These are phyloP conservation scores for Phania funesta DNA, from an alignment of 2,888 invertebrate species.

Conservation along the genomic window DNA sequence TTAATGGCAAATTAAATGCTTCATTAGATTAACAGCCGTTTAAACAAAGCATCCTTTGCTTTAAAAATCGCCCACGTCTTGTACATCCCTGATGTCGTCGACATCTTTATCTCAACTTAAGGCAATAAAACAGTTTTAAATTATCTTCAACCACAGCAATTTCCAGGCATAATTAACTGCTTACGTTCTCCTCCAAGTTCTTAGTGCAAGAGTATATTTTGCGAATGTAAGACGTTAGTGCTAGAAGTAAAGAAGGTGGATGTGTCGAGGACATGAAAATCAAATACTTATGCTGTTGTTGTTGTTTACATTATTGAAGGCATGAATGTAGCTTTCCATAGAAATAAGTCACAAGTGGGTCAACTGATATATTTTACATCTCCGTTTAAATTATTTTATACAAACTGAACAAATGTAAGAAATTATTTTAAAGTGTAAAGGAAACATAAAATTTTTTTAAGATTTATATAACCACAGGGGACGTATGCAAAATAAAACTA, in stretches of 20 bases:
- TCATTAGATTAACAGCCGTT: neutral
- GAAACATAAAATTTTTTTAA: too few species aligned
- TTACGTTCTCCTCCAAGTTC: conserved; percentile 22
- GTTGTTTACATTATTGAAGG: neutral
- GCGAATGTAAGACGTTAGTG: neutral
- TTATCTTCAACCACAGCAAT: conserved; percentile 50
- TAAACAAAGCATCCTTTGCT: neutral
- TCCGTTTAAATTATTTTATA: too few species aligned
- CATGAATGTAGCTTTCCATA: too few species aligned
- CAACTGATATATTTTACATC: too few species aligned
- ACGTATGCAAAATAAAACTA: too few species aligned
- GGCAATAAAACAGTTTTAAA: conserved; percentile 40
- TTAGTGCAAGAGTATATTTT: neutral
- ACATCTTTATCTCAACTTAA: conserved; percentile 9
- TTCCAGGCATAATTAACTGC: conserved; percentile 58
- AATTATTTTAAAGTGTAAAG: too few species aligned
- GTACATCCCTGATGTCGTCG: neutral
- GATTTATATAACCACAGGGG: too few species aligned
- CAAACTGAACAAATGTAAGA: too few species aligned
- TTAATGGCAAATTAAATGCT: neutral
- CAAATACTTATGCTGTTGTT: neutral
- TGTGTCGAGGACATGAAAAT: neutral
- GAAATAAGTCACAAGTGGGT: too few species aligned
- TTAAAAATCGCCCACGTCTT: neutral
- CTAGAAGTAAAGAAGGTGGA: neutral